Conservation (phyloP, 1,140 invertebrate species). For the Zaprionus africanus region DNA sequence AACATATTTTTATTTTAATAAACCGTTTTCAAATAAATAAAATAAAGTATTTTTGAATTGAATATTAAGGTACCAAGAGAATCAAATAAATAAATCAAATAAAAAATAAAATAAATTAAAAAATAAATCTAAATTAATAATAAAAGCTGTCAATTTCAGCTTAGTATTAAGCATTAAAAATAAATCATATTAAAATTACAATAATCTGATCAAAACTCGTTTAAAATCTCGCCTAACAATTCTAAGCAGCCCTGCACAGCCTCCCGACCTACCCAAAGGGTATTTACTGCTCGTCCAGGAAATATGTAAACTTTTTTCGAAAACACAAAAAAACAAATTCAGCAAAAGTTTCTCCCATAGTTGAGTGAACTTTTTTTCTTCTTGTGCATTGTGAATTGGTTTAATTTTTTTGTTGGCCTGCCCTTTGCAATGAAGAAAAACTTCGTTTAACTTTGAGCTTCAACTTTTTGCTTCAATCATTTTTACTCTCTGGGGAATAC, state of each 20-base stretch:
- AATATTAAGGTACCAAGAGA: too few relatives aligned
- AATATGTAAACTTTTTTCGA: conserved; percentile 7
- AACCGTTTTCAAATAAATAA: too few relatives aligned
- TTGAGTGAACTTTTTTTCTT: conserved; percentile 35
- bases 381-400: conserved; percentile 15
- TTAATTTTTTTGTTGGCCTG: conserved; percentile 12
- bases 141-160: too few relatives aligned
- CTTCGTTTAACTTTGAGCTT: conserved; percentile 59
- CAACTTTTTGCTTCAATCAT: conserved; percentile 71
- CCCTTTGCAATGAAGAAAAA: conserved; percentile 41
- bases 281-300: conserved; percentile 22
- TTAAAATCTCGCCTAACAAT: neutral
- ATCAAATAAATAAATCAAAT: too few relatives aligned
- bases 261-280: conserved; percentile 5
- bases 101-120: too few relatives aligned
- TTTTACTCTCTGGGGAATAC: conserved; percentile 30
- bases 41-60: too few relatives aligned
- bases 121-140: too few relatives aligned
- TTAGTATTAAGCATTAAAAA: too few relatives aligned
- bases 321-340: neutral
- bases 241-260: neutral
- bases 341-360: conserved; percentile 7
- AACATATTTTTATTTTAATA: too few relatives aligned
- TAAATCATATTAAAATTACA: too few relatives aligned
- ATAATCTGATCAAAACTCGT: too few relatives aligned